Evolutionary conservation across 2,113 vertebrate genomes (phyloP).

Genomic region (Callipepla squamata): DNA sequence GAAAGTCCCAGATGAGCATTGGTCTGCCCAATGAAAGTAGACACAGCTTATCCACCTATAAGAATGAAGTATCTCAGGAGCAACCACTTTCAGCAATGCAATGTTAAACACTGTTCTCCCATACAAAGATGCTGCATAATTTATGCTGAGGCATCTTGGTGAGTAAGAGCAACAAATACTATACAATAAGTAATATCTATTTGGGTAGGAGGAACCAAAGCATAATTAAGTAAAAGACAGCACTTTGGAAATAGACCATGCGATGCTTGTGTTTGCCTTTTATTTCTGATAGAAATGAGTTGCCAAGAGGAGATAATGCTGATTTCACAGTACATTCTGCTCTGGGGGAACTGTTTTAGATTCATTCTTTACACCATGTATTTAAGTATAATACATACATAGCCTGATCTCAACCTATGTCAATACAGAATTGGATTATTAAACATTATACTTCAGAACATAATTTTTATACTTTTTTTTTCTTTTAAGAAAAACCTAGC

Average conservation of each 20-base stretch:
- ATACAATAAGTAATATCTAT: neutral
- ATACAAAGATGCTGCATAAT: neutral
- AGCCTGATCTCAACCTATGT: neutral
- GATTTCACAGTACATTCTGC: neutral
- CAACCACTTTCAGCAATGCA: fast-evolving
- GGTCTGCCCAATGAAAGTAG: fast-evolving
- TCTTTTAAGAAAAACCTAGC: neutral
- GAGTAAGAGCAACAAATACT: neutral
- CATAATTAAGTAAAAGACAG: neutral
- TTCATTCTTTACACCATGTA: neutral
- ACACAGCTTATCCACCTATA: neutral
- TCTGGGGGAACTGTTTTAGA: neutral
- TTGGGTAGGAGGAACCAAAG: neutral
- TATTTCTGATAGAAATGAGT: neutral
- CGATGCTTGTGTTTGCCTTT: neutral
- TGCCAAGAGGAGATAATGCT: neutral
- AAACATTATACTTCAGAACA: neutral
- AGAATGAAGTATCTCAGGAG: fast-evolving
- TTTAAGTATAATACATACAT: neutral
- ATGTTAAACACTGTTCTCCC: neutral
- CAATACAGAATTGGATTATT: neutral
- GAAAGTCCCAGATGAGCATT: neutral
- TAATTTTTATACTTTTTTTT: neutral
- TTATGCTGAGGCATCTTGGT: neutral
- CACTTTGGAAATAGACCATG: neutral